Evolutionary conservation across 53 echinoderm and acorn worm species (phyloP), one percentile per base, ranked within the genome.

Genomic region (Patiria pectinifera): DNA sequence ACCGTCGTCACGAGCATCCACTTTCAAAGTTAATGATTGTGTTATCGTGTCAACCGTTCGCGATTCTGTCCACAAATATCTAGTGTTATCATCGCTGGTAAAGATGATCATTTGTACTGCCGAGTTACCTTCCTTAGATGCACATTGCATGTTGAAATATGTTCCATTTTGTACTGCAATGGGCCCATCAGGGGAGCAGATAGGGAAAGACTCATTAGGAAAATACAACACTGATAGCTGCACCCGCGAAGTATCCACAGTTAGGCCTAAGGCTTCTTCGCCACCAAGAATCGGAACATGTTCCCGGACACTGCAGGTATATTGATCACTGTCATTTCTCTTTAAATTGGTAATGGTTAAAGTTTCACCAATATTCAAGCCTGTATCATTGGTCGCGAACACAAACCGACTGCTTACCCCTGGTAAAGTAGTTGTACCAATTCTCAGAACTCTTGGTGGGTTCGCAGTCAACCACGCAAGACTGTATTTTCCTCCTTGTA

Each of bases 211-310:
- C 78, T 78, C 78, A 46, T 11, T 87, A 3, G 89, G 89, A 26
- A 89, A 78, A n/a, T 62, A 78, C 89, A 89, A 18, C 89, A 89
- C 79, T 60, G 66, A 89, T 45, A 89, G 59, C 35, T 35, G 75
- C n/a, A 8, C 35, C 35, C 35, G 35, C 35, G 35, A 35, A 35
- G 35, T 35, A 35, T 35, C 35, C 35, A 35, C 35, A 35, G 35
- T 61, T n/a, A n/a, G n/a, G n/a, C n/a, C 35, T 35, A 35, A 0
- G 35, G 35, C 35, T 1, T 1, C 35, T 35, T 35, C 35, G 1
- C 35, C 35, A 1, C 35, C 35, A 35, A 58, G 45, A 2, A 47
- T 19, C 2, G 62, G 43, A 43, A 89, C 89, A 66, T 35, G 35
- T 35, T 35, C 35, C 35, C 35, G 35, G 35, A 35, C 35, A 35